Evolutionary conservation across 2,888 invertebrate species (phyloP).

Genomic region (Andrena dorsata): DNA sequence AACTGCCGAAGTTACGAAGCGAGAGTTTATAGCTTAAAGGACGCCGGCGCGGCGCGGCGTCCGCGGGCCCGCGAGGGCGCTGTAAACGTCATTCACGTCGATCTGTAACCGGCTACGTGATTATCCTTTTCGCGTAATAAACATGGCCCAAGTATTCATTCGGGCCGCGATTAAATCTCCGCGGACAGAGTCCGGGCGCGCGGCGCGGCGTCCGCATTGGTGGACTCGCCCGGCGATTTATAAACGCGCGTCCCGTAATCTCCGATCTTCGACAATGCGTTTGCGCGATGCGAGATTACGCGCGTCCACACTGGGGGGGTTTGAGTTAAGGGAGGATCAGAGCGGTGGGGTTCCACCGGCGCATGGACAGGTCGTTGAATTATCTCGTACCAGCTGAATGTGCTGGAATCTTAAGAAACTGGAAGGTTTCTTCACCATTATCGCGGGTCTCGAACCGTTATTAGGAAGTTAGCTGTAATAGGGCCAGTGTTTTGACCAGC

Average conservation of each 20-base stretch:
- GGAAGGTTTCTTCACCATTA: not conserved
- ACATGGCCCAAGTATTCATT: conserved; percentile 53
- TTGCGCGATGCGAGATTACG: conserved; percentile 30
- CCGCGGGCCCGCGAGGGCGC: conserved; percentile 23
- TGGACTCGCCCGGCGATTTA: conserved; percentile 36
- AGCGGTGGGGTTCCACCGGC: not conserved
- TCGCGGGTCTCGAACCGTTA: not conserved
- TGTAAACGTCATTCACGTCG: conserved; percentile 58
- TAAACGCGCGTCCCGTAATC: conserved; percentile 26
- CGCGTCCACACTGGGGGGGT: conserved; percentile 19
- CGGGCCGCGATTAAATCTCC: conserved; percentile 49
- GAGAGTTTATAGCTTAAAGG: conserved; percentile 56
- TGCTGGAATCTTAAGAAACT: not conserved
- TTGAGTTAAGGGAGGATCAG: not conserved
- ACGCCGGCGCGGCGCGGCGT: conserved; percentile 5
- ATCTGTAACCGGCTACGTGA: conserved; percentile 46
- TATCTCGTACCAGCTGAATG: not conserved
- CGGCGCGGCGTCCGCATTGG: not conserved
- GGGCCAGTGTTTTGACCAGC: conserved; percentile 3
- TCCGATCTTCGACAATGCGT: conserved; percentile 38
- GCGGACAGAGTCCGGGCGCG: not conserved
- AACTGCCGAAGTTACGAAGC: conserved; percentile 71
- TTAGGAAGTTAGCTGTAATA: not conserved
- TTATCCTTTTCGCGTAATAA: conserved; percentile 60
- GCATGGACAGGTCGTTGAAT: not conserved